These are phyloP conservation scores for Proteles cristata DNA, from an alignment of 2,113 vertebrate species.

Conservation along the genomic window DNA sequence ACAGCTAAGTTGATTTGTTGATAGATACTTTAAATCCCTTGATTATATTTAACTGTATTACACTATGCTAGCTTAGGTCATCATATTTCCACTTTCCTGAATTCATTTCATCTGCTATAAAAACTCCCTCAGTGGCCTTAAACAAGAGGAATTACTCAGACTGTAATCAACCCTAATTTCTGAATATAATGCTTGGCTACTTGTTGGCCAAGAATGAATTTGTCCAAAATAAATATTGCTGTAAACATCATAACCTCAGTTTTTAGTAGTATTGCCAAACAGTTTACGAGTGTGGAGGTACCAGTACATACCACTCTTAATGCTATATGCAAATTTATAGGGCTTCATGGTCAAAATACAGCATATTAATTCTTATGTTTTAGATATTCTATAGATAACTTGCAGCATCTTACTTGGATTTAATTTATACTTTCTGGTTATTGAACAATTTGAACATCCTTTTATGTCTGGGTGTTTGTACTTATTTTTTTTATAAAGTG, in stretches of 20 bases:
- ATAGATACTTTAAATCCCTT: neutral
- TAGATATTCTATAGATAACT: neutral
- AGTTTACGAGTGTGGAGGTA: neutral
- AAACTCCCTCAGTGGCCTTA: conserved; percentile 21
- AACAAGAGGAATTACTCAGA: neutral
- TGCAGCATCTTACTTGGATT: neutral
- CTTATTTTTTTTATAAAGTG: neutral
- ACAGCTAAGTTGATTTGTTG: neutral
- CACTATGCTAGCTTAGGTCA: neutral
- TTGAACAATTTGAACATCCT: neutral
- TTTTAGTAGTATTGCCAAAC: neutral
- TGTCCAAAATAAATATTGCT: conserved; percentile 27
- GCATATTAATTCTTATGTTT: neutral
- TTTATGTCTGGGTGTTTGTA: neutral
- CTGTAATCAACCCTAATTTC: conserved; percentile 25
- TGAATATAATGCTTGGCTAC: neutral
- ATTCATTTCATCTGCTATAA: conserved; percentile 14
- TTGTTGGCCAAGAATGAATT: conserved; percentile 37
- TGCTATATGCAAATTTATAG: neutral
- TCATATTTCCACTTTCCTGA: conserved; percentile 20
- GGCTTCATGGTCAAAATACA: neutral
- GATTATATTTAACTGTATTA: neutral
- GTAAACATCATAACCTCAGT: neutral
- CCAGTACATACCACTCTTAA: neutral
- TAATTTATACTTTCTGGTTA: neutral